phyloP scores from a whole-genome alignment of 2,888 invertebrate species.

The Amblyjoppa proteus region DNA sequence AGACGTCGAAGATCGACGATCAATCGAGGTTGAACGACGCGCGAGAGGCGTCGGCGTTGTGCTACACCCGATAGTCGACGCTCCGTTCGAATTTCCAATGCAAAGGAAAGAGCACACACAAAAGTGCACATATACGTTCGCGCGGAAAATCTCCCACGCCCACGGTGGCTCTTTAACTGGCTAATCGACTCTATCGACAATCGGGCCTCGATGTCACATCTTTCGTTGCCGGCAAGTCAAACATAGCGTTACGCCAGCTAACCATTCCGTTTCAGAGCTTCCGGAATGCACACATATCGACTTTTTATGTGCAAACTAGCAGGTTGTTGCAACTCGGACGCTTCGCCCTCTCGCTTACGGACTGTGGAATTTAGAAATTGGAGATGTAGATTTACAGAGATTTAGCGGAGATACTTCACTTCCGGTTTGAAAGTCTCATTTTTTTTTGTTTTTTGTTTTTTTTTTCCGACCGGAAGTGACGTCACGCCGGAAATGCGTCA shows the following conservation, averaged over 20 bases:
- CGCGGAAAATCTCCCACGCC: slow-evolving; percentile 40
- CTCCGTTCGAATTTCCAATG: not conserved
- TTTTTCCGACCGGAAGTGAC: too few relatives aligned
- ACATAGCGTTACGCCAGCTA: slow-evolving; percentile 5
- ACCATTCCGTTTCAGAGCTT: slow-evolving; percentile 4
- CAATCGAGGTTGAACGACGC: slow-evolving; percentile 37
- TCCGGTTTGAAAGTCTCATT: too few relatives aligned
- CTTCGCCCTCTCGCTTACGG: too few relatives aligned
- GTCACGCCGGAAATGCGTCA: too few relatives aligned
- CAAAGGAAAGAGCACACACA: slow-evolving; percentile 22
- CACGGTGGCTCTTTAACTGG: slow-evolving; percentile 41
- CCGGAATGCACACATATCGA: slow-evolving; percentile 8
- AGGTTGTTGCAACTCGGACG: not conserved
- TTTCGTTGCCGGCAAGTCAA: not conserved
- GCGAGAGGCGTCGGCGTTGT: slow-evolving; percentile 22
- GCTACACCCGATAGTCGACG: not conserved
- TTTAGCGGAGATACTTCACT: not conserved
- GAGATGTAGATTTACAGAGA: not conserved
- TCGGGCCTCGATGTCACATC: slow-evolving; percentile 28
- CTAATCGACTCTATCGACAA: slow-evolving; percentile 61
- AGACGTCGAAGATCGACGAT: slow-evolving; percentile 14
- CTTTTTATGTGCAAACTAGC: not conserved
- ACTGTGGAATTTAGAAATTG: not conserved
- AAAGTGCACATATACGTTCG: slow-evolving; percentile 20
- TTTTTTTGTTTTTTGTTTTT: too few relatives aligned